Conservation (phyloP, 2,888 invertebrate species). For the Meiosimyza platycephala region DNA sequence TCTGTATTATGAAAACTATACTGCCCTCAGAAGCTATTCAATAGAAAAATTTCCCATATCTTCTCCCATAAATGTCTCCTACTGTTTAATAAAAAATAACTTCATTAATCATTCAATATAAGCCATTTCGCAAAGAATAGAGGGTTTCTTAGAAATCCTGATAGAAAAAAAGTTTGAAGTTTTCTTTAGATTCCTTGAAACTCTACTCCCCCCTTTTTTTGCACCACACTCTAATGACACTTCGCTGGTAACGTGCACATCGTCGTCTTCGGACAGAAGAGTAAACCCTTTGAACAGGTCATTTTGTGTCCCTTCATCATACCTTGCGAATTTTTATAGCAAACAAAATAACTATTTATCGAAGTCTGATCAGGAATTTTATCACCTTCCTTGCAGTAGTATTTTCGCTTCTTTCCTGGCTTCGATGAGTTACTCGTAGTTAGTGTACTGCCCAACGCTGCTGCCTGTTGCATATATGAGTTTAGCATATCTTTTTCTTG, state of each 20-base stretch:
- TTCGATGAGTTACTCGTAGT: slow-evolving; percentile 31
- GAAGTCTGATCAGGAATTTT: slow-evolving; percentile 68
- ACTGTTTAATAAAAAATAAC: too few relatives aligned
- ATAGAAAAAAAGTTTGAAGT: background rate
- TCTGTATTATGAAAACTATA: too few relatives aligned
- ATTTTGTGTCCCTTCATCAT: slow-evolving; percentile 67
- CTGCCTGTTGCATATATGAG: slow-evolving; percentile 50
- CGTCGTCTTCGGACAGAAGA: slow-evolving; percentile 67
- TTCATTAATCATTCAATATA: too few relatives aligned
- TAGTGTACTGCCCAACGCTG: slow-evolving; percentile 35
- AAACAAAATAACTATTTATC: slow-evolving; percentile 68
- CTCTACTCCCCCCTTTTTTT: background rate
- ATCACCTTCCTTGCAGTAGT: slow-evolving; percentile 67
- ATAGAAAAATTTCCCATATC: too few relatives aligned
- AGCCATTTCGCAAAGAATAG: too few relatives aligned
- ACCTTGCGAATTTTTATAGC: slow-evolving; percentile 64
- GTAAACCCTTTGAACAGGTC: slow-evolving; percentile 67
- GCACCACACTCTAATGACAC: slow-evolving; percentile 54
- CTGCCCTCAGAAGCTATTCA: too few relatives aligned
- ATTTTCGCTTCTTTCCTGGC: slow-evolving; percentile 58
- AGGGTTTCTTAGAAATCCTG: too few relatives aligned
- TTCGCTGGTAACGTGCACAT: slow-evolving; percentile 66
- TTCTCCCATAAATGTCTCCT: too few relatives aligned
- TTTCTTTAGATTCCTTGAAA: background rate
- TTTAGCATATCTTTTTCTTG: slow-evolving; percentile 50